Conservation (phyloP, 2,797 vertebrate genomes). For the Ataeniobius toweri region DNA sequence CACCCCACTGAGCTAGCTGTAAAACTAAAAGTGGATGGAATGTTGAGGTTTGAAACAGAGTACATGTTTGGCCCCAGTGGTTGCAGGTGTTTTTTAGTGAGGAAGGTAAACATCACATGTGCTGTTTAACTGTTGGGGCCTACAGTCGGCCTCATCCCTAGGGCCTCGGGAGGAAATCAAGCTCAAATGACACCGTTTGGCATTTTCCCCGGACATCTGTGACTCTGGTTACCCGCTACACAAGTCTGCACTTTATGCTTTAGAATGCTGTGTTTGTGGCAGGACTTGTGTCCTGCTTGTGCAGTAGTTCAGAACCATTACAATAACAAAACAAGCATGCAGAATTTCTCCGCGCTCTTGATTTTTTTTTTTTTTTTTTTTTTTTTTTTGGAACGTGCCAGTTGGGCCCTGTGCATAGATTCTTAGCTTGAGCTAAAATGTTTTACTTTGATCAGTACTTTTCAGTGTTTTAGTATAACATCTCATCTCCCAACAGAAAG, state of each 20-base stretch:
- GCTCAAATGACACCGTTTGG: constrained; percentile 49
- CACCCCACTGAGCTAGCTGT: not conserved
- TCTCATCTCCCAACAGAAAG: constrained; percentile 84
- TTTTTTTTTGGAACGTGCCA: not conserved
- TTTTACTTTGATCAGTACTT: not conserved
- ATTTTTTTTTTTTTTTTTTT: too few relatives aligned
- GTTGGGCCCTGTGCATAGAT: too few relatives aligned
- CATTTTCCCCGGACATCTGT: constrained; percentile 49
- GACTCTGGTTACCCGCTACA: constrained; percentile 17
- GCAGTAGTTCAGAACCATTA: not conserved
- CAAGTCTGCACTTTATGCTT: not conserved
- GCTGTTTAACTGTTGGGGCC: constrained; percentile 63
- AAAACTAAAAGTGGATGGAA: constrained; percentile 20
- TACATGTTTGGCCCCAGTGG: constrained; percentile 52
- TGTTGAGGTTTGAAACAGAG: constrained; percentile 40
- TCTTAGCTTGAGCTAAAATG: not conserved
- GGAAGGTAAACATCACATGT: constrained; percentile 72
- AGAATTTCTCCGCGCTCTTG: not conserved
- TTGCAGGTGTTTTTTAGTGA: constrained; percentile 72
- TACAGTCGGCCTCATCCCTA: constrained; percentile 59
- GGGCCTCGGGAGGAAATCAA: constrained; percentile 66
- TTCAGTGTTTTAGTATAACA: not conserved
- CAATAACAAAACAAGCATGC: not conserved
- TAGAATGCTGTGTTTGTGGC: constrained; percentile 12
- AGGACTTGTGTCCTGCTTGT: not conserved